Conservation (phyloP, 1,140 invertebrate species). For the Acromyrmex charruanus region DNA sequence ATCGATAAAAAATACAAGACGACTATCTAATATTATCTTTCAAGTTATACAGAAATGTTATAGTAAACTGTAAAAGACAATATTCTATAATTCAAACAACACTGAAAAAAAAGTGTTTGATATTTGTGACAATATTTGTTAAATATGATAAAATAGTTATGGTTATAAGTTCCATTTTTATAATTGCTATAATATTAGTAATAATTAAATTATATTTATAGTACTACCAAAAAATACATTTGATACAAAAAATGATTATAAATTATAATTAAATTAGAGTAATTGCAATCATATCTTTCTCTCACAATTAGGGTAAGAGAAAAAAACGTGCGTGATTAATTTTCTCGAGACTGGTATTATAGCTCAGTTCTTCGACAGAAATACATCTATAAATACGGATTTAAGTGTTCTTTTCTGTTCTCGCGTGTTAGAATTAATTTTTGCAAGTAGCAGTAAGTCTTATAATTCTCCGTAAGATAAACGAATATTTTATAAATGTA, state of each 20-base stretch:
- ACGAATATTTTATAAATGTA: constrained; percentile 19
- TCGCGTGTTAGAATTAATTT: constrained; percentile 32
- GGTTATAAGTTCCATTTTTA: no score
- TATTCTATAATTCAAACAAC: neutral
- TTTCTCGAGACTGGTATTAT: neutral
- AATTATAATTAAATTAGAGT: no score
- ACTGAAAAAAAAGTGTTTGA: no score
- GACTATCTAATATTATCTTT: neutral
- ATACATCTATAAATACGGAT: neutral
- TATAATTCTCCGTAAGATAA: constrained; percentile 23
- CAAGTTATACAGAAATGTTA: neutral
- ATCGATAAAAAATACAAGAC: neutral
- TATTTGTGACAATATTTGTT: no score
- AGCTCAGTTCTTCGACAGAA: neutral
- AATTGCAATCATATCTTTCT: no score
- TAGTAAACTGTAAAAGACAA: neutral
- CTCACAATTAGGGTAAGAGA: no score
- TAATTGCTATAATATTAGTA: no score
- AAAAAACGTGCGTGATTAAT: constrained; percentile 17
- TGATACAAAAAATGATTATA: no score
- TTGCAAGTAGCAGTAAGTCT: constrained; percentile 14
- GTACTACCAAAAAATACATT: no score
- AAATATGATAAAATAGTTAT: no score
- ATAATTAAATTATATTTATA: no score
- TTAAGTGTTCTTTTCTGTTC: constrained; percentile 22